Conservation (phyloP, 1,140 invertebrate species). For the Chelonus insularis region DNA sequence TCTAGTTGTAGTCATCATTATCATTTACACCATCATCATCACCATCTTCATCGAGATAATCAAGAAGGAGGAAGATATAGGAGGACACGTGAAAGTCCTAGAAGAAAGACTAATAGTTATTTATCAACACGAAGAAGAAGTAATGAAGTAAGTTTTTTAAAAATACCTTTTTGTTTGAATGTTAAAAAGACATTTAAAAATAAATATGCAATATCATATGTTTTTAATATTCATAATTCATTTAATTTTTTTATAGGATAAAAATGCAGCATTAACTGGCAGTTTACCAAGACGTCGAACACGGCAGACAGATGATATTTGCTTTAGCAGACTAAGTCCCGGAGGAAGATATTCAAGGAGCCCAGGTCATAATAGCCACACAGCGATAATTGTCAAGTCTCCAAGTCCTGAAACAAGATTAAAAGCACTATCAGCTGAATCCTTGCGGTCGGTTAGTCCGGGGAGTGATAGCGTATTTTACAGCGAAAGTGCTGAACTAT, state of each 20-base stretch:
- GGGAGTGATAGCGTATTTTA: slow-evolving; percentile 88
- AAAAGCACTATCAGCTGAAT: slow-evolving; percentile 83
- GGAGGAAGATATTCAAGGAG: slow-evolving; percentile 49
- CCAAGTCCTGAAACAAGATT: slow-evolving; percentile 62
- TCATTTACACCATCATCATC: slow-evolving; percentile 51
- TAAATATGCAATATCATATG: no score
- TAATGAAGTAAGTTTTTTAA: slow-evolving; percentile 56
- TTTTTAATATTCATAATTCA: no score
- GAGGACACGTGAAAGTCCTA: slow-evolving; percentile 67
- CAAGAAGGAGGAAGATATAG: slow-evolving; percentile 62
- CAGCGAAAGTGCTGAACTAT: slow-evolving; percentile 71
- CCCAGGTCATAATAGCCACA: slow-evolving; percentile 49
- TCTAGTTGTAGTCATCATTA: slow-evolving; percentile 65
- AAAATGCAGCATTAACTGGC: slow-evolving; percentile 66
- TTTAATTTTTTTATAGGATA: no score
- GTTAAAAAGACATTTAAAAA: no score
- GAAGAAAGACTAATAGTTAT: slow-evolving; percentile 65
- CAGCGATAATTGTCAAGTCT: slow-evolving; percentile 50
- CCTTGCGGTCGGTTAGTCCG: slow-evolving; percentile 79
- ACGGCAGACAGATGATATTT: slow-evolving; percentile 59
- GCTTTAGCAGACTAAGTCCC: slow-evolving; percentile 48
- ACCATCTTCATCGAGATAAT: slow-evolving; percentile 49
- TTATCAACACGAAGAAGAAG: slow-evolving; percentile 49
- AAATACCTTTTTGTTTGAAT: no score
- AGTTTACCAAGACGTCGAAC: slow-evolving; percentile 69